Conservation (phyloP, 2,113 vertebrate genomes). For the Equus quagga region DNA sequence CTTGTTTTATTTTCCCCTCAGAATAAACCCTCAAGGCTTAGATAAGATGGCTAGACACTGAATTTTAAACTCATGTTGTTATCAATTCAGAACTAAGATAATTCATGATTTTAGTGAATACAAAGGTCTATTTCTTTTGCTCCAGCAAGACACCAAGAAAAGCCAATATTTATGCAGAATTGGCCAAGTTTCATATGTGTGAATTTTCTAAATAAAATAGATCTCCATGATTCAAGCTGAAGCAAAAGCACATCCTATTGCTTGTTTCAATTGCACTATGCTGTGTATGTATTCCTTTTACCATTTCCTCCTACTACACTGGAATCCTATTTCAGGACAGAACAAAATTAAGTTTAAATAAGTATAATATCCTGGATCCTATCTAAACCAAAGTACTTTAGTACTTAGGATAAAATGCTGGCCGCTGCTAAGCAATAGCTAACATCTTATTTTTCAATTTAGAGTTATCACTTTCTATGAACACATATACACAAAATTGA, state of each 20-base stretch:
- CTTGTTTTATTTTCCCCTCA: background rate
- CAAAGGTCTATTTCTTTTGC: background rate
- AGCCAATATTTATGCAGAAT: background rate
- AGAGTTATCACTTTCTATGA: background rate
- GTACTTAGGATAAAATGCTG: slow-evolving; percentile 10
- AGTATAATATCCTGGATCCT: background rate
- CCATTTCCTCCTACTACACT: background rate
- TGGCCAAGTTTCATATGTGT: background rate
- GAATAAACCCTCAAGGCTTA: slow-evolving; percentile 13
- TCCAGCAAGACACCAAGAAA: slow-evolving; percentile 2
- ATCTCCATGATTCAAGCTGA: background rate
- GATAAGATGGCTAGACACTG: background rate
- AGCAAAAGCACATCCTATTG: background rate
- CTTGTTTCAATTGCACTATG: background rate
- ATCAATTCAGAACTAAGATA: slow-evolving; percentile 34
- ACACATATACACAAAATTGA: background rate
- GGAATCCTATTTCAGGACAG: slow-evolving; percentile 33
- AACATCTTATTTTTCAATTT: slow-evolving; percentile 27
- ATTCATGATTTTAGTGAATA: slow-evolving; percentile 42
- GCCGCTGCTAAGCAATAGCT: background rate
- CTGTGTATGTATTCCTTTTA: background rate
- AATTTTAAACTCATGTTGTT: slow-evolving; percentile 22
- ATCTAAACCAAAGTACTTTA: slow-evolving; percentile 26
- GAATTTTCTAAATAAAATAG: slow-evolving; percentile 47
- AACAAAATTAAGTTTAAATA: slow-evolving; percentile 7